Conservation (phyloP, 2,888 invertebrate species). For the Oligia fasciuncula region DNA sequence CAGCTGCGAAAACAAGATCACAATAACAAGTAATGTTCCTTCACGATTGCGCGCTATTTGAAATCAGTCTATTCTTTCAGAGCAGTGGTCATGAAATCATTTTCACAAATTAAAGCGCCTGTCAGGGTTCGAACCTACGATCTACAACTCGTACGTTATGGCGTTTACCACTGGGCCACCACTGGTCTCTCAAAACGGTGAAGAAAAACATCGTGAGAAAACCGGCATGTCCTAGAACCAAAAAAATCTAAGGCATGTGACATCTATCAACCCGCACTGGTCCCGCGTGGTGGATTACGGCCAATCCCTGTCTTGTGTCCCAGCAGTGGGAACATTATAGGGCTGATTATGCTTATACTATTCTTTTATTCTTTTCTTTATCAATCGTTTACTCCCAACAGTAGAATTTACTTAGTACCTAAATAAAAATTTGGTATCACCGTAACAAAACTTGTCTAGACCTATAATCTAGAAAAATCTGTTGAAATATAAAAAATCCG, state of each 20-base stretch:
- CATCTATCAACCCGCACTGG: not conserved
- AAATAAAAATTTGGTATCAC: not conserved
- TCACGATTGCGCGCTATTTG: too few relatives aligned
- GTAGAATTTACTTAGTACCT: not conserved
- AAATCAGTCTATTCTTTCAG: not conserved
- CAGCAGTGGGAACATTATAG: not conserved
- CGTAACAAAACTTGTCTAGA: constrained; percentile 6
- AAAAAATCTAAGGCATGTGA: too few relatives aligned
- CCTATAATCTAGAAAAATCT: constrained; percentile 17
- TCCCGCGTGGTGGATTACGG: not conserved
- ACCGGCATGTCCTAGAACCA: too few relatives aligned
- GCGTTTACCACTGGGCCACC: not conserved
- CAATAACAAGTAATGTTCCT: too few relatives aligned
- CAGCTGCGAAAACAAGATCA: too few relatives aligned
- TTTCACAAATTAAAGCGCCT: not conserved
- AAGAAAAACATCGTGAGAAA: too few relatives aligned
- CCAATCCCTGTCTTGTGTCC: not conserved
- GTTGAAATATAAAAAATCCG: constrained; percentile 14
- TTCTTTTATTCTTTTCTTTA: not conserved
- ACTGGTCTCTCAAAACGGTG: too few relatives aligned
- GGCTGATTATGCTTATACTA: too few relatives aligned
- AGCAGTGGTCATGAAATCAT: not conserved
- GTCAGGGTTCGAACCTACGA: too few relatives aligned
- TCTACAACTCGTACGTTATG: not conserved
- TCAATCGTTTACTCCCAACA: not conserved